Percentiles rank a stretch among this genome's conserved stretches.
Evolutionary conservation across 1,140 invertebrate species (phyloP).

Genomic region (Samia ricini): DNA sequence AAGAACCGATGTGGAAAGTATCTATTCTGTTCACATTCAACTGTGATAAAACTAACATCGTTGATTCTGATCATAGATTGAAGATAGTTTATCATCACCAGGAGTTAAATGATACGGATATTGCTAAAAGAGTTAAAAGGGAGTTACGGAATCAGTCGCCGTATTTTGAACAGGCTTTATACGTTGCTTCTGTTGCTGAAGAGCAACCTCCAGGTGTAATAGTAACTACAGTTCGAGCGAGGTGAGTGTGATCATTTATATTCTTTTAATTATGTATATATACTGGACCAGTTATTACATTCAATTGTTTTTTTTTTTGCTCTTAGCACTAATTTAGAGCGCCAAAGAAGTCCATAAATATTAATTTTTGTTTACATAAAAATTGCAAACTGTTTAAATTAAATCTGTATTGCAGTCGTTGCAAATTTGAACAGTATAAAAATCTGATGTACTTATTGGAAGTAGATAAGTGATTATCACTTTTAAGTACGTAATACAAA

Average conservation of each 20-base stretch:
- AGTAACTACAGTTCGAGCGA: slow-evolving; percentile 90
- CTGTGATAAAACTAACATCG: slow-evolving; percentile 81
- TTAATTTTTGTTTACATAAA: no score
- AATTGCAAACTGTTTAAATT: no score
- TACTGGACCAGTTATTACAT: not conserved
- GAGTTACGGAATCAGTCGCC: slow-evolving; percentile 89
- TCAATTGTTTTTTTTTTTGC: no score
- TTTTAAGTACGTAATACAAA: no score
- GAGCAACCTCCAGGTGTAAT: slow-evolving; percentile 90
- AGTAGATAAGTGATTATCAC: no score
- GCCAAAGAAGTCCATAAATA: no score
- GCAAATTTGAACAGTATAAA: no score
- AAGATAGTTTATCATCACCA: slow-evolving; percentile 91
- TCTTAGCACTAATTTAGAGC: no score
- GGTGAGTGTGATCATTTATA: slow-evolving; percentile 46
- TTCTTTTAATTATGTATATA: not conserved
- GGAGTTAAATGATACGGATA: slow-evolving; percentile 87
- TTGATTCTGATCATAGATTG: slow-evolving; percentile 86
- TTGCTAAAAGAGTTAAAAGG: slow-evolving; percentile 85
- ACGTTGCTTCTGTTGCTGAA: slow-evolving; percentile 92
- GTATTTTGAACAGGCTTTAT: slow-evolving; percentile 91
- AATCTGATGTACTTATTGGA: no score
- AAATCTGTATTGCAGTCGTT: no score
- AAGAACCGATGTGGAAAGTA: slow-evolving; percentile 89
- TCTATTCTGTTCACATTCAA: slow-evolving; percentile 84